These are phyloP conservation scores for Setipinna tenuifilis DNA, from an alignment of 2,797 vertebrate species.

Conservation along the genomic window DNA sequence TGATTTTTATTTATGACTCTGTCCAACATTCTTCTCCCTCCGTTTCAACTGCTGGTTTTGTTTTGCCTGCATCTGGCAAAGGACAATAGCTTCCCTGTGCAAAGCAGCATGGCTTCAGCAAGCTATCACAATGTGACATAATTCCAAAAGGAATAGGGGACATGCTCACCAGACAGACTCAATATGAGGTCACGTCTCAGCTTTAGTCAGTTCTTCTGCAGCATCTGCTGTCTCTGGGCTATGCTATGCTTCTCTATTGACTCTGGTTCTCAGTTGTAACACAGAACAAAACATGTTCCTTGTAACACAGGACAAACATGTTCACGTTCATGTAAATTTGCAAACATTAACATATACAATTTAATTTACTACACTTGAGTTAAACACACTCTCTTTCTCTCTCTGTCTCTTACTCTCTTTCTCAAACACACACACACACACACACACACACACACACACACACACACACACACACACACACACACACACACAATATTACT, in stretches of 20 bases:
- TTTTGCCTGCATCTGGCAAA: neutral
- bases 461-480: neutral
- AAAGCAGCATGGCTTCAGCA: neutral
- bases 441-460: conserved; percentile 51
- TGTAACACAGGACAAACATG: too few relatives aligned
- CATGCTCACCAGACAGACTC: conserved; percentile 57
- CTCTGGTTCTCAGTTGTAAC: too few relatives aligned
- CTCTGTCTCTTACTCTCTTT: neutral
- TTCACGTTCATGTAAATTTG: too few relatives aligned
- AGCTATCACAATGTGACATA: conserved; percentile 41
- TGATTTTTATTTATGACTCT: neutral
- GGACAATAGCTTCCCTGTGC: conserved; percentile 34
- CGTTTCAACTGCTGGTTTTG: neutral
- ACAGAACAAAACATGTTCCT: too few relatives aligned
- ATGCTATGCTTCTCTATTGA: neutral
- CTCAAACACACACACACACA: conserved; percentile 27
- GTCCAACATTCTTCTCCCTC: neutral
- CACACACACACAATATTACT: neutral
- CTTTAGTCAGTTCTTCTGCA: neutral
- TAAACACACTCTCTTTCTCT: neutral
- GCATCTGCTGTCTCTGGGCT: neutral
- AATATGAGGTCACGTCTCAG: conserved; percentile 61
- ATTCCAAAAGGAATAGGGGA: conserved; percentile 50
- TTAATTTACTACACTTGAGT: conserved; percentile 23
- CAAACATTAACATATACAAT: too few relatives aligned